phyloP scores from a whole-genome alignment of 2,797 vertebrate species.

The Etheostoma perlongum region DNA sequence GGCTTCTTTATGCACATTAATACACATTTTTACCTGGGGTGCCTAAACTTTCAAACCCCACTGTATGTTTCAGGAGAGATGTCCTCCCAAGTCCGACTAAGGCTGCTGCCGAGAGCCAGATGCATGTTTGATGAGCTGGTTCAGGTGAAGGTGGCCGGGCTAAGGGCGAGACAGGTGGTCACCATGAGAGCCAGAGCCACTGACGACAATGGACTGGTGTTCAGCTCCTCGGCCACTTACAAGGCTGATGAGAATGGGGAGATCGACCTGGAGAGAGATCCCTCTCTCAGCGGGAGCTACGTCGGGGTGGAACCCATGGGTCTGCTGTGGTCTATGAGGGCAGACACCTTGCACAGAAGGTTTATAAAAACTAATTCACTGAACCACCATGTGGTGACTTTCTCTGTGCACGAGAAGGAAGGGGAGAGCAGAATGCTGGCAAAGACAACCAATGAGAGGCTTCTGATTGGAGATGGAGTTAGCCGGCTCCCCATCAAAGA shows the following conservation, averaged over 20 bases:
- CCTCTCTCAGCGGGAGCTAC: conserved; percentile 81
- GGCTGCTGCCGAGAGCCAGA: conserved; percentile 55
- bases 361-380: conserved; percentile 76
- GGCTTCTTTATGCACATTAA: too few relatives aligned
- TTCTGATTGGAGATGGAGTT: conserved; percentile 57
- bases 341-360: conserved; percentile 40
- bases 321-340: conserved; percentile 83
- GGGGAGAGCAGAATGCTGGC: conserved; percentile 30
- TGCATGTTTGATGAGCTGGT: conserved; percentile 77
- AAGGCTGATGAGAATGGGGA: conserved; percentile 71
- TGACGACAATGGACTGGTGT: conserved; percentile 80
- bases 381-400: conserved; percentile 74
- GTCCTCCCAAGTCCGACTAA: conserved; percentile 54
- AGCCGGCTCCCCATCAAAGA: conserved; percentile 33
- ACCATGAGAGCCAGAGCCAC: conserved; percentile 74
- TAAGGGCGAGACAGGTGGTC: conserved; percentile 79
- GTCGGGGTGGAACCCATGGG: conserved; percentile 85
- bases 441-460: conserved; percentile 61
- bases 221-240: conserved; percentile 81
- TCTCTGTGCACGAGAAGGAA: conserved; percentile 70
- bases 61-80: conserved; percentile 22
- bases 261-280: conserved; percentile 77
- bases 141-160: conserved; percentile 76
- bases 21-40: too few relatives aligned
- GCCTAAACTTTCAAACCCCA: too few relatives aligned